Evolutionary conservation across 2,888 invertebrate species (phyloP).

Genomic region (Leucoptera coffeella): DNA sequence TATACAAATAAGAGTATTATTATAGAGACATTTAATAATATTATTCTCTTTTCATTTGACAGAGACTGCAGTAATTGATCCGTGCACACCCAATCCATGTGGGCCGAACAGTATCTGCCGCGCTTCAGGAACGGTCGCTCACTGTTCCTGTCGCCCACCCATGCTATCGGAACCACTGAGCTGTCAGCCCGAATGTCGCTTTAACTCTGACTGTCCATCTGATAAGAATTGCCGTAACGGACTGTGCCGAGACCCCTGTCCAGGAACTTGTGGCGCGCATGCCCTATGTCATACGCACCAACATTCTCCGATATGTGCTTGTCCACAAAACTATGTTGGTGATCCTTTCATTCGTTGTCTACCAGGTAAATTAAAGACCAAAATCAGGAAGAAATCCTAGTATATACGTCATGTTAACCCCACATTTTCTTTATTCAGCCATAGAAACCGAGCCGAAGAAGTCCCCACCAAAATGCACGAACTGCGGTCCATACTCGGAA

Average conservation of each 20-base stretch:
- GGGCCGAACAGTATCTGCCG: conserved; percentile 65
- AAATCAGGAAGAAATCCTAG: not conserved
- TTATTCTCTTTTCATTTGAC: conserved; percentile 3
- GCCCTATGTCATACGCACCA: conserved; percentile 67
- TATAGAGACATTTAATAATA: not conserved
- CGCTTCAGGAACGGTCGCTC: conserved; percentile 58
- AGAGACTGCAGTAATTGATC: conserved; percentile 31
- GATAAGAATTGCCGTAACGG: conserved; percentile 60
- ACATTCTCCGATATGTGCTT: conserved; percentile 73
- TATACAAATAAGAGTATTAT: too few species aligned
- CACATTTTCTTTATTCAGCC: conserved; percentile 10
- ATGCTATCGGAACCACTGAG: conserved; percentile 68
- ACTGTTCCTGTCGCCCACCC: conserved; percentile 64
- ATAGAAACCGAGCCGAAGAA: conserved; percentile 19
- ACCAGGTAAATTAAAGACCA: conserved; percentile 36
- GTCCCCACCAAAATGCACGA: conserved; percentile 56
- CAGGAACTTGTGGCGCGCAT: conserved; percentile 69
- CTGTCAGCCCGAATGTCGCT: conserved; percentile 70
- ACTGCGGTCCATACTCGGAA: conserved; percentile 72
- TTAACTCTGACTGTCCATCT: conserved; percentile 60
- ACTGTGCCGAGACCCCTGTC: conserved; percentile 66
- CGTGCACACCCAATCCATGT: conserved; percentile 65
- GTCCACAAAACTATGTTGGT: conserved; percentile 60
- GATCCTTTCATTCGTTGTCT: conserved; percentile 68
- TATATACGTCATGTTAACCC: conserved; percentile 5